Evolutionary conservation across 2,888 invertebrate genomes (phyloP), one percentile per base, ranked within the genome.

Genomic region (Cybosia mesomella): DNA sequence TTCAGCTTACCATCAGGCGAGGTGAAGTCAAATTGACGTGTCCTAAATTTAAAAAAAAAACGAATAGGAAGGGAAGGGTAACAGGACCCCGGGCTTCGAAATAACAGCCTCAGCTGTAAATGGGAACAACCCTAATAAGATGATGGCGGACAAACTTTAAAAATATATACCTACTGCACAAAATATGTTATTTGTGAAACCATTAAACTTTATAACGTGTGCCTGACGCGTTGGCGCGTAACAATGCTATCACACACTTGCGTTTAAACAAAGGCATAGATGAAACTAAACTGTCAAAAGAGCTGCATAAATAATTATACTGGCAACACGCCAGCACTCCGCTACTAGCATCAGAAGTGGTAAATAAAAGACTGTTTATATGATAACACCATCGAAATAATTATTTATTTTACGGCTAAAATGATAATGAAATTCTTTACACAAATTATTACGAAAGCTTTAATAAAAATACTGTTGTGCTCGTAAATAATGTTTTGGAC

Each of bases 301-400:
- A 70, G 64, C 36, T 66, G 62, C 63, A 66, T 79, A 76, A 76
- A 74, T 73, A 67, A 71, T 70, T 68, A 65, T 58, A 62, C 63
- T 76, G 79, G 78, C 67, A 43, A 24, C 0, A 9, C 28, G 76
- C 78, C 78, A 79, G 66, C 49, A 62, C 62, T 32, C 58, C 34
- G 58, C 28, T 11, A 36, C 67, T 70, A 58, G 67, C 72, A 72
- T 65, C 60, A 70, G 68, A 53, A 72, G 58, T 64, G 67, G 58
- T 22, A 64, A 68, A 74, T 69, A 76, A 79, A 73, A 65, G 59
- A 53, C 68, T 66, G 64, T 66, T 66, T 54, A 65, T 49, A 62
- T 53, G 57, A 65, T 49, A 57, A 54, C 54, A 2, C 32, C 24
- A 68, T 53, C n/a, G 55, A 32, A 62, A 49, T 13, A 32, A n/a